Base-by-base conservation (phyloP, 2,888 invertebrate genomes). In the Andrena dorsata region DNA sequence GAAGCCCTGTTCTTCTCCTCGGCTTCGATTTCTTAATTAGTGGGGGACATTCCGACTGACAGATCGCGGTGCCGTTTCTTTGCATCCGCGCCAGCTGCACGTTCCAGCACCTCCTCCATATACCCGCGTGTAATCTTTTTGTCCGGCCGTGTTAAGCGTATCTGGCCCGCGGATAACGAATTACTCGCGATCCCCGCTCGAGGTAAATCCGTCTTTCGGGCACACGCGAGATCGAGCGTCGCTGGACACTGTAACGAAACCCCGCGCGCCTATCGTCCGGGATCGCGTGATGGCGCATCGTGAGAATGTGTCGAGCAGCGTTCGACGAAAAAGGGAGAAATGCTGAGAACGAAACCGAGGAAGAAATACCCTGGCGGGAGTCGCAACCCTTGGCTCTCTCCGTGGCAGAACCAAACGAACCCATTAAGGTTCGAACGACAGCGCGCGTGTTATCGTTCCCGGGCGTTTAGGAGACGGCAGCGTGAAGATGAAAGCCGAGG, bases 21-120 rank as follows among this genome's bases (percentile, higher is more conserved):
- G 13, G 64, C 65, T 69, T 78, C 79, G 86, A 88, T 85, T 83
- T 85, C 85, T 88, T 88, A 88, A 88, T 88, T 88, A 88, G 77
- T 83, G 56, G 64, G 28, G 78, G 74, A 86, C 86, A 80, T 83
- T 83, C 76, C 72, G 69, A 63, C 75, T 75, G 82, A 87, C 86
- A 79, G 86, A 78, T 88, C 84, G 68, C 73, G 60, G 10, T 47
- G 35, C 35, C 35, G 60, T 73, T 76, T 61, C 76, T 60, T 79
- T 65, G 23, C 56, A 56, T 56, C 53, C 60, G 5, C 23, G 80
- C 82, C 86, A 86, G 84, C 86, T 84, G 86, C 83, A 71, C 61
- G 64, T 76, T 77, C 66, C 76, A 66, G 61, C 84, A 79, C 84
- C 72, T 79, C 73, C 68, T 60, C 32, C 72, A 75, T 77, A 64